Percentiles rank a stretch among this genome's conserved stretches.
These are phyloP conservation scores for Galaxea fascicularis DNA, from an alignment of 92 coral and sea anemone genomes.

Conservation along the genomic window DNA sequence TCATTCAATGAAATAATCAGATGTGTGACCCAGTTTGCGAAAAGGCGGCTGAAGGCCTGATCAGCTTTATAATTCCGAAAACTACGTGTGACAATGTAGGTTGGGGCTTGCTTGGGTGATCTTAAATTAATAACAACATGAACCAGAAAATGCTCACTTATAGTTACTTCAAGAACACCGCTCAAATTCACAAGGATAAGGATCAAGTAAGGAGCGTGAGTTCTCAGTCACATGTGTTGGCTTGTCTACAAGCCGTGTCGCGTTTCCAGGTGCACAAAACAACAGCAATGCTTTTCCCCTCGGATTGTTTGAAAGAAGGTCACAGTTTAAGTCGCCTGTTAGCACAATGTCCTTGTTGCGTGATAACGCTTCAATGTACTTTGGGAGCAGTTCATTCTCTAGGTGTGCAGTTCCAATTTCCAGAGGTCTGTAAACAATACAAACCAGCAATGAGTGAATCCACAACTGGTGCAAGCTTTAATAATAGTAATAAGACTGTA, in stretches of 20 bases:
- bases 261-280: constrained; percentile 45
- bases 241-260: constrained; percentile 50
- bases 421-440: neutral
- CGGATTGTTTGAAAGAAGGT: constrained; percentile 44
- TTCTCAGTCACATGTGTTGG: constrained; percentile 54
- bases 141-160: constrained; percentile 66
- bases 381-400: constrained; percentile 50
- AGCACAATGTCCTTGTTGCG: constrained; percentile 53
- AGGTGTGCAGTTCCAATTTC: constrained; percentile 28
- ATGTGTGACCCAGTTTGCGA: no score
- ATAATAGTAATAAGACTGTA: no score
- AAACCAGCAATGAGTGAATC: constrained; percentile 7
- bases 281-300: constrained; percentile 57
- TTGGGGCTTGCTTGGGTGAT: constrained; percentile 39
- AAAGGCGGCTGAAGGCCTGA: no score
- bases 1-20: neutral
- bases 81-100: constrained; percentile 47
- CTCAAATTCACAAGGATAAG: constrained; percentile 24
- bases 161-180: constrained; percentile 54
- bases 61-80: constrained; percentile 38
- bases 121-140: constrained; percentile 48
- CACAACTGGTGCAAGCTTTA: constrained; percentile 14
- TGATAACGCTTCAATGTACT: constrained; percentile 37
- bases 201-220: constrained; percentile 23
- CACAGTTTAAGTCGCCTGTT: constrained; percentile 64